These are phyloP conservation scores for Atractosteus spatula DNA, from an alignment of 2,113 vertebrate species.

Conservation along the genomic window DNA sequence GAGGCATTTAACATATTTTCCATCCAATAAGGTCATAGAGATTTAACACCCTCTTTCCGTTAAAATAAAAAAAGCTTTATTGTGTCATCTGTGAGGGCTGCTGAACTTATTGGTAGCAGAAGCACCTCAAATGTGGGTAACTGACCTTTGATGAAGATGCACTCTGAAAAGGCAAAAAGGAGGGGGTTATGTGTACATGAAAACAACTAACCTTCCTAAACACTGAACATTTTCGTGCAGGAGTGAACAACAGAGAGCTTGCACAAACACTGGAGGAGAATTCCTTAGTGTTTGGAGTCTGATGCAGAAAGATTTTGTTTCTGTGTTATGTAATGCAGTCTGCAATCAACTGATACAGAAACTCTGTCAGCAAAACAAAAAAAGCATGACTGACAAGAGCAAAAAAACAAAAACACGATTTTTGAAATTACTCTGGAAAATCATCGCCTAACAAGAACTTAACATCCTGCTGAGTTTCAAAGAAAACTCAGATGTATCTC, in stretches of 20 bases:
- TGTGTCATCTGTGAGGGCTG: constrained; percentile 9
- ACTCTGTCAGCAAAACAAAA: too few species aligned
- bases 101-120: constrained; percentile 29
- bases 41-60: constrained; percentile 5
- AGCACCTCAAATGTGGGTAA: constrained; percentile 29
- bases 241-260: neutral
- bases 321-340: too few species aligned
- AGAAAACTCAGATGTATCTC: too few species aligned
- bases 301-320: too few species aligned
- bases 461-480: too few species aligned
- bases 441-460: too few species aligned
- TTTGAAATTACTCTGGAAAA: too few species aligned
- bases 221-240: neutral
- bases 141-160: constrained; percentile 34
- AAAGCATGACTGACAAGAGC: too few species aligned
- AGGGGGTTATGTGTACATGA: constrained; percentile 24
- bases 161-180: constrained; percentile 5
- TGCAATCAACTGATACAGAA: too few species aligned
- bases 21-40: neutral
- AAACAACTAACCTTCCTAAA: too few species aligned
- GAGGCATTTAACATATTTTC: constrained; percentile 4
- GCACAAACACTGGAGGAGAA: neutral
- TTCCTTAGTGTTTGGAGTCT: too few species aligned
- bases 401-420: too few species aligned
- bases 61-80: neutral